Evolutionary conservation across 2,888 invertebrate species (phyloP).

Genomic region (Argynnis bischoffii): DNA sequence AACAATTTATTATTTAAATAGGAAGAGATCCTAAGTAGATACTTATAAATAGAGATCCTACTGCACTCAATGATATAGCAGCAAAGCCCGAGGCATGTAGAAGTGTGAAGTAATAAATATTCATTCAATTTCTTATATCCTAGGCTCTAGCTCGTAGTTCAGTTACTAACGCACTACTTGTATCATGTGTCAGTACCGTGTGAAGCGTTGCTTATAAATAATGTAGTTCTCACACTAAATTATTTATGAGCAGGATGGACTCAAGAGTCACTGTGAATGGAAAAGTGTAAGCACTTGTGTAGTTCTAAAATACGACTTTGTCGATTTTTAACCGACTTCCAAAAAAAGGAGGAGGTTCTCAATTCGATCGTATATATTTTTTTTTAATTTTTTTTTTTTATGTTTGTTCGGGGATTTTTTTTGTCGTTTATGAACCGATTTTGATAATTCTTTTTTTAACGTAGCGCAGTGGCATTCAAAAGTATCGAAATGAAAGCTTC

Average conservation of each 20-base stretch:
- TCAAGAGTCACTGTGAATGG: conserved; percentile 11
- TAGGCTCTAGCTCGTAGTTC: conserved; percentile 12
- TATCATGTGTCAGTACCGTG: conserved; percentile 15
- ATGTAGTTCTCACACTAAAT: conserved; percentile 21
- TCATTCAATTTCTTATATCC: conserved; percentile 13
- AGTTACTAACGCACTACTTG: conserved; percentile 9
- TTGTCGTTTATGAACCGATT: too few species aligned
- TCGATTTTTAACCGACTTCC: too few species aligned
- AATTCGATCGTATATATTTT: too few species aligned
- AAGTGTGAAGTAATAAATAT: conserved; percentile 4
- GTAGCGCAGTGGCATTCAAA: too few species aligned
- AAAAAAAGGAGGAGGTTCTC: too few species aligned
- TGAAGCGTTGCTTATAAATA: conserved; percentile 20
- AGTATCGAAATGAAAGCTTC: too few species aligned
- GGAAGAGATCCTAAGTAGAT: too few species aligned
- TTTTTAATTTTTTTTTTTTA: too few species aligned
- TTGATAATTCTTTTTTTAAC: too few species aligned
- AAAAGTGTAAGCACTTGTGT: not conserved
- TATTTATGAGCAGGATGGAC: conserved; percentile 18
- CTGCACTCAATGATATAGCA: not conserved
- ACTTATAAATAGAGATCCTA: not conserved
- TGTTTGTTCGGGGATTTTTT: too few species aligned
- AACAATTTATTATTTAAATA: too few species aligned
- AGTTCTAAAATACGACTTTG: not conserved
- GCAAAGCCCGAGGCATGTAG: not conserved